Evolutionary conservation across 2,797 vertebrate genomes (phyloP).

Genomic region (Percopsis omiscomaycus): DNA sequence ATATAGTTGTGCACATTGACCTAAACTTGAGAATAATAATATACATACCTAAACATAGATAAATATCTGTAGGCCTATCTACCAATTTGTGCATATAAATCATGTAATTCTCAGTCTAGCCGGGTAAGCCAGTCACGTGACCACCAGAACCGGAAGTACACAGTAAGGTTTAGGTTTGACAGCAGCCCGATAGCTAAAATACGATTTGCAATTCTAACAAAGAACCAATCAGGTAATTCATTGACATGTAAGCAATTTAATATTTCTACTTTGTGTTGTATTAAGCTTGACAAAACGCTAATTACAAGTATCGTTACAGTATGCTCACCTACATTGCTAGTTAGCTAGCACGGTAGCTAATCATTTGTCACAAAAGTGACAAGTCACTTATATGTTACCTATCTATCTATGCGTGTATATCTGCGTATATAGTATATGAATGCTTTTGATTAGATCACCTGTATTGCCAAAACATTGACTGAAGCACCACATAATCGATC

Average conservation of each 20-base stretch:
- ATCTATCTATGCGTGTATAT: neutral
- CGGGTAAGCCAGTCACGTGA: neutral
- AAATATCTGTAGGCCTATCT: no score
- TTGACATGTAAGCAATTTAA: no score
- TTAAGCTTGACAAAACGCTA: no score
- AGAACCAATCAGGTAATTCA: fast-evolving
- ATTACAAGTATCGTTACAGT: neutral
- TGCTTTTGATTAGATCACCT: neutral
- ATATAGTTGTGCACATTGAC: neutral
- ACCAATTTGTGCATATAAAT: no score
- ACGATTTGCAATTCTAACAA: constrained; percentile 20
- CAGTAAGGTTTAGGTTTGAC: neutral
- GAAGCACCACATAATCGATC: neutral
- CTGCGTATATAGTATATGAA: no score
- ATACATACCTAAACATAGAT: no score
- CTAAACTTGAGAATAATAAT: neutral
- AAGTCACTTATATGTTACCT: no score
- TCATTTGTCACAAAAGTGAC: constrained; percentile 26
- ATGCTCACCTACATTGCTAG: constrained; percentile 18
- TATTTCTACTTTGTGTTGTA: no score
- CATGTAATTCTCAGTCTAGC: neutral
- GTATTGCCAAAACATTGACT: neutral
- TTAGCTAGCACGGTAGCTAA: constrained; percentile 3
- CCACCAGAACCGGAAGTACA: constrained; percentile 48
- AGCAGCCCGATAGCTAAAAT: neutral